Percentiles rank a stretch among this genome's conserved stretches.
Evolutionary conservation across 2,888 invertebrate species (phyloP).

Genomic region (Napeogenes sylphis): DNA sequence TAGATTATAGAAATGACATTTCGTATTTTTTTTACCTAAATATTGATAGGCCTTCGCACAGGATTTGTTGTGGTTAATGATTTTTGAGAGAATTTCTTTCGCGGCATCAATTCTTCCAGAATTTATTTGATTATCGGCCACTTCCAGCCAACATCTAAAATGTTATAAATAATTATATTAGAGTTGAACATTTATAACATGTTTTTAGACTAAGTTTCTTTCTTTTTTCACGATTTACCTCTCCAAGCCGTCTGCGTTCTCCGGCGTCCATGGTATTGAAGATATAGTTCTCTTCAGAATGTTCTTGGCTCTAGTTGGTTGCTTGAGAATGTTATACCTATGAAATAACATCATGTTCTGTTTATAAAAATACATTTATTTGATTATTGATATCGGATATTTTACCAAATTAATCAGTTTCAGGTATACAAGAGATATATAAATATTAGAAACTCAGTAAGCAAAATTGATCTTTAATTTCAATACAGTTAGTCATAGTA

Average conservation of each 20-base stretch:
- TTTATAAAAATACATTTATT: slow-evolving; percentile 33
- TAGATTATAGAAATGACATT: background rate
- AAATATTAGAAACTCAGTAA: too few relatives aligned
- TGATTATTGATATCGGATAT: too few relatives aligned
- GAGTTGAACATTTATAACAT: background rate
- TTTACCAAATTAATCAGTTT: too few relatives aligned
- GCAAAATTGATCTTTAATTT: too few relatives aligned
- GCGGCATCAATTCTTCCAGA: slow-evolving; percentile 90
- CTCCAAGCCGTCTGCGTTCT: slow-evolving; percentile 97
- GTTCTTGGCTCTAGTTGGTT: slow-evolving; percentile 93
- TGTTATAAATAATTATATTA: background rate
- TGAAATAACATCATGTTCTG: slow-evolving; percentile 17
- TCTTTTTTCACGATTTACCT: slow-evolving; percentile 45
- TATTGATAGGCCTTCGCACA: slow-evolving; percentile 95
- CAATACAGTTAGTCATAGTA: too few relatives aligned
- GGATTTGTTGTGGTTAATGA: slow-evolving; percentile 89
- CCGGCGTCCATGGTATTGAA: slow-evolving; percentile 93
- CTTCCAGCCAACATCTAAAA: slow-evolving; percentile 89
- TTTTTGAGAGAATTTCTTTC: slow-evolving; percentile 86
- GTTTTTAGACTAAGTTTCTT: too few relatives aligned
- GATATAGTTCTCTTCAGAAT: slow-evolving; percentile 91
- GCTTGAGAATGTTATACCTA: slow-evolving; percentile 91
- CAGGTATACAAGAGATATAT: too few relatives aligned
- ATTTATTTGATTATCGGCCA: slow-evolving; percentile 89
- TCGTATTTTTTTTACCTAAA: slow-evolving; percentile 51